phyloP scores from a whole-genome alignment of 2,888 invertebrate genomes.

The Meta bourneti region DNA sequence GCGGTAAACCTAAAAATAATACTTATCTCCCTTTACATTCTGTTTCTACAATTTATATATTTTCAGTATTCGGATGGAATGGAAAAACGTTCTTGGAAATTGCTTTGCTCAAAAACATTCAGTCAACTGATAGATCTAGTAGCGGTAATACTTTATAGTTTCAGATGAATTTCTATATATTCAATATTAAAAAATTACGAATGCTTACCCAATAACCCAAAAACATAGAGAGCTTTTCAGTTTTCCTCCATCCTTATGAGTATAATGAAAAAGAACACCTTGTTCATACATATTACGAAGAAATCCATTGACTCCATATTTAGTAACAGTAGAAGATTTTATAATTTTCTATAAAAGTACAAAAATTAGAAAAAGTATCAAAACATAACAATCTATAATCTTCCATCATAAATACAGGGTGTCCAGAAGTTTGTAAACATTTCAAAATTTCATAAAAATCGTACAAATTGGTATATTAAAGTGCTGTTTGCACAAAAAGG shows the following conservation, averaged over 20 bases:
- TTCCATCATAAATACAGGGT: too few relatives aligned
- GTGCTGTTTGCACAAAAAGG: neutral
- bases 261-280: slow-evolving; percentile 85
- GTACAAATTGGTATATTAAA: neutral
- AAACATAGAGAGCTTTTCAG: slow-evolving; percentile 83
- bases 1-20: too few relatives aligned
- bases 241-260: slow-evolving; percentile 80
- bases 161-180: too few relatives aligned
- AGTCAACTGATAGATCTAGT: too few relatives aligned
- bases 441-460: neutral
- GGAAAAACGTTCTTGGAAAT: too few relatives aligned
- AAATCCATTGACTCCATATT: slow-evolving; percentile 81
- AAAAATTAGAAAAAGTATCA: neutral
- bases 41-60: too few relatives aligned
- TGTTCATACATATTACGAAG: slow-evolving; percentile 91
- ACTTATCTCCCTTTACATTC: too few relatives aligned
- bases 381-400: too few relatives aligned
- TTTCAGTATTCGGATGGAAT: too few relatives aligned
- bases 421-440: neutral
- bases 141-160: too few relatives aligned
- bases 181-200: too few relatives aligned
- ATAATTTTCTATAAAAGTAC: slow-evolving; percentile 67
- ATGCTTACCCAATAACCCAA: slow-evolving; percentile 89
- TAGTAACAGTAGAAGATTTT: slow-evolving; percentile 61
- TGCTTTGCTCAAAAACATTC: too few relatives aligned